Percentiles rank a stretch among this genome's conserved stretches.
Evolutionary conservation across 1,140 invertebrate genomes (phyloP).

Genomic region (Drosophila funebris): DNA sequence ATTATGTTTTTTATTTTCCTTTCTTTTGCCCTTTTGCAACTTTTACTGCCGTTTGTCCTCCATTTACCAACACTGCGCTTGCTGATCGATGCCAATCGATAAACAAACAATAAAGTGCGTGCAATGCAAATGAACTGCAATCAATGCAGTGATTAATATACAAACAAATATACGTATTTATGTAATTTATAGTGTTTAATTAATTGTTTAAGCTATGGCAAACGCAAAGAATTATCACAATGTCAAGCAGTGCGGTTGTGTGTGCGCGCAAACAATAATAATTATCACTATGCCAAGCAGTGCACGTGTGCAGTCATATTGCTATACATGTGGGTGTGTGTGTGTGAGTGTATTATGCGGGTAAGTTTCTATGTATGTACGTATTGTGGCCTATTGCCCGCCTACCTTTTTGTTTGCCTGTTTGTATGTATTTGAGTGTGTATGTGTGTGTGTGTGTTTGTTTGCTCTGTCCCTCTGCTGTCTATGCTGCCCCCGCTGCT

Average conservation of each 20-base stretch:
- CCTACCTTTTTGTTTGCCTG: slow-evolving; percentile 1
- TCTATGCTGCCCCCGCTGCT: neutral
- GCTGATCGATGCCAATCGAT: neutral
- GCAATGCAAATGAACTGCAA: neutral
- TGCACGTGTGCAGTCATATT: neutral
- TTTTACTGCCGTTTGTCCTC: neutral
- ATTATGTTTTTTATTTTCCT: slow-evolving; percentile 10
- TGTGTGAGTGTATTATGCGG: neutral
- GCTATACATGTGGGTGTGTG: neutral
- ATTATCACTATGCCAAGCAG: neutral
- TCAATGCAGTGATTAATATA: no score
- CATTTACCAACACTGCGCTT: slow-evolving; percentile 2
- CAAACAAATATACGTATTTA: no score
- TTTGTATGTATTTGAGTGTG: neutral
- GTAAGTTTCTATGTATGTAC: slow-evolving; percentile 15
- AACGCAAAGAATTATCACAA: neutral
- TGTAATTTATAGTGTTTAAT: neutral
- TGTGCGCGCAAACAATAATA: neutral
- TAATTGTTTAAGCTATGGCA: neutral
- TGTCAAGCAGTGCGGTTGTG: neutral
- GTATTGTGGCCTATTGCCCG: slow-evolving; percentile 9
- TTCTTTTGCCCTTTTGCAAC: neutral
- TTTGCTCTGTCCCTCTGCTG: neutral
- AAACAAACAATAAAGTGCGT: neutral
- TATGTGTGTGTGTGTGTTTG: neutral